These are phyloP conservation scores for Myopa tessellatipennis DNA, from an alignment of 2,888 invertebrate species.

Conservation along the genomic window DNA sequence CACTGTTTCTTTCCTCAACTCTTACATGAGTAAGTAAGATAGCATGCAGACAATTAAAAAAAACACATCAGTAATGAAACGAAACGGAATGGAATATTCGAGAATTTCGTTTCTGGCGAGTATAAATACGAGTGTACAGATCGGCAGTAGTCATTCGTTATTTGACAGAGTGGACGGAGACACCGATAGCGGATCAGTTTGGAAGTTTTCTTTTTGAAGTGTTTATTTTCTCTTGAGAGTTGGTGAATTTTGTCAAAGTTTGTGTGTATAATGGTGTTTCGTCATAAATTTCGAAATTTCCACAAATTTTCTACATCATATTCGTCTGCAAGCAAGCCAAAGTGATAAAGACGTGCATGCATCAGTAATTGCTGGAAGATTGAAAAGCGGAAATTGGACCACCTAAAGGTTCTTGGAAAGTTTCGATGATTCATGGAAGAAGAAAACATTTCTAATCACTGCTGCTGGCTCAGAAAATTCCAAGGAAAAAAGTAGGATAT, in stretches of 20 bases:
- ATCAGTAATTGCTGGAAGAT: neutral
- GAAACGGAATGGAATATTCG: slow-evolving; percentile 26
- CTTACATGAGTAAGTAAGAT: no score
- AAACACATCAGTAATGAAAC: neutral
- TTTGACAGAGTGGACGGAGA: neutral
- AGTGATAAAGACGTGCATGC: neutral
- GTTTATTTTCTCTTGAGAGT: neutral
- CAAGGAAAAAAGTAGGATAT: neutral
- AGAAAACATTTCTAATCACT: neutral
- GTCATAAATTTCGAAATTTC: neutral
- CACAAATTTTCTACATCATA: slow-evolving; percentile 8
- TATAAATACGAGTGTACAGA: slow-evolving; percentile 25
- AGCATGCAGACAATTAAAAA: slow-evolving; percentile 23
- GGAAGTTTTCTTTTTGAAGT: neutral
- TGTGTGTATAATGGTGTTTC: slow-evolving; percentile 2
- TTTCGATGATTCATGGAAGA: neutral
- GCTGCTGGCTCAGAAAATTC: neutral
- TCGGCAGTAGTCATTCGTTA: neutral
- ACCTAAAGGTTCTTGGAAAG: neutral
- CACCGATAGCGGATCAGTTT: neutral
- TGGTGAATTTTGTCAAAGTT: neutral
- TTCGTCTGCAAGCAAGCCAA: slow-evolving; percentile 27
- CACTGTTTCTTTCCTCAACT: no score
- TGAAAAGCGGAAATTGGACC: neutral
- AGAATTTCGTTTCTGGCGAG: slow-evolving; percentile 4